A percentile compares a stretch with the other conserved stretches of the same genome.
Conservation (phyloP, 2,888 invertebrate genomes). For the Vandiemenella viatica region DNA sequence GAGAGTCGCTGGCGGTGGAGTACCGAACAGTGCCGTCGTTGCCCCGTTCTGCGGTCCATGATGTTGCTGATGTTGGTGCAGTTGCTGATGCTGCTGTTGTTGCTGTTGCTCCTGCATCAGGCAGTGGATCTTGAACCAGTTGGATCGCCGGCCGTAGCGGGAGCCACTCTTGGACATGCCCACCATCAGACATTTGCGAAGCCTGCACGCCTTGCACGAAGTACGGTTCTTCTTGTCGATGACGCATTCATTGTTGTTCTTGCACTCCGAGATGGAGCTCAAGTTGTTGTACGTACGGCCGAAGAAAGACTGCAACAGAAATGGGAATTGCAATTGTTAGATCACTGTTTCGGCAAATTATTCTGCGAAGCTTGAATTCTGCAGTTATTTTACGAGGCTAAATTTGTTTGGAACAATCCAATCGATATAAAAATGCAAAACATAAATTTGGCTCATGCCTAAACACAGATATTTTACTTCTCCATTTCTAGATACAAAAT, state of each 20-base stretch:
- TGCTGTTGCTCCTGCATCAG: slow-evolving; percentile 60
- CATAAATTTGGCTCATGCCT: too few relatives aligned
- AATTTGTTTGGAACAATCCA: too few relatives aligned
- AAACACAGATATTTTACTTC: too few relatives aligned
- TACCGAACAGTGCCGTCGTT: neutral
- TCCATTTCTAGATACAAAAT: too few relatives aligned
- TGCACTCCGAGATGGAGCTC: slow-evolving; percentile 77
- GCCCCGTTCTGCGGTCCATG: neutral
- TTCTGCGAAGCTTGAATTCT: too few relatives aligned
- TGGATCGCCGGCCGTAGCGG: slow-evolving; percentile 73
- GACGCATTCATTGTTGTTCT: slow-evolving; percentile 79
- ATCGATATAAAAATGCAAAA: too few relatives aligned
- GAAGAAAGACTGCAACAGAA: slow-evolving; percentile 91
- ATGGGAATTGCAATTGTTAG: too few relatives aligned
- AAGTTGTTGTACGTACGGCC: slow-evolving; percentile 84
- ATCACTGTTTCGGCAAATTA: too few relatives aligned
- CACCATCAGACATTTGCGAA: slow-evolving; percentile 71
- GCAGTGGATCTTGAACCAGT: slow-evolving; percentile 91
- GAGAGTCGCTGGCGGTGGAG: neutral
- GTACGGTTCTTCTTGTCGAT: slow-evolving; percentile 88
- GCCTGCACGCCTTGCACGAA: slow-evolving; percentile 77
- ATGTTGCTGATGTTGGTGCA: slow-evolving; percentile 3
- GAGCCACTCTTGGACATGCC: slow-evolving; percentile 89
- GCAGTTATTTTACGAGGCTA: too few relatives aligned
- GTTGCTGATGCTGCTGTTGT: slow-evolving; percentile 7